Evolutionary conservation across 2,888 invertebrate genomes (phyloP).

Genomic region (Gymnosoma rotundatum): DNA sequence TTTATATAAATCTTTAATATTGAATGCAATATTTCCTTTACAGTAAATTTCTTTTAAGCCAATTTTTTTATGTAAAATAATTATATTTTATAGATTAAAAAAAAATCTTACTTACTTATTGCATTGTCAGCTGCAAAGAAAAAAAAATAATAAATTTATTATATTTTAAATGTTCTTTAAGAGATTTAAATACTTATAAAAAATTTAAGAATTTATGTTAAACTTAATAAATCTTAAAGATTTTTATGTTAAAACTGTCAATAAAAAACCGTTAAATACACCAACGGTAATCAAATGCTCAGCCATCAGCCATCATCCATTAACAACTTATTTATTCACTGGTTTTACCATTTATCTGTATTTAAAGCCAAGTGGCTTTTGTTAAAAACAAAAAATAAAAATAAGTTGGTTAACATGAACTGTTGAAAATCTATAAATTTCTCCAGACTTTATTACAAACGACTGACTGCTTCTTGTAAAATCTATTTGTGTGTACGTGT

Average conservation of each 20-base stretch:
- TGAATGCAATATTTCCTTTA: conserved; percentile 76
- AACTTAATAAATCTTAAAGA: conserved; percentile 53
- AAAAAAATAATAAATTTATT: conserved; percentile 53
- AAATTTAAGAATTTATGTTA: conserved; percentile 13
- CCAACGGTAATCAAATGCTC: conserved; percentile 7
- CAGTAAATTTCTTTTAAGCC: conserved; percentile 68
- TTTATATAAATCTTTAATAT: conserved; percentile 36
- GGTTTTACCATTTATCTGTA: conserved; percentile 46
- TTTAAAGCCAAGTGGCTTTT: conserved; percentile 45
- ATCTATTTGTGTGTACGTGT: conserved; percentile 37
- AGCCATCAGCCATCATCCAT: conserved; percentile 24
- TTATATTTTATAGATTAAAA: conserved; percentile 9
- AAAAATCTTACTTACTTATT: conserved; percentile 79
- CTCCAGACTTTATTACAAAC: conserved; percentile 63
- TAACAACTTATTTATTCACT: conserved; percentile 48
- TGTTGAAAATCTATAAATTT: conserved; percentile 65
- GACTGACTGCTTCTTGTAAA: conserved; percentile 40
- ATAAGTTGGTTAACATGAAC: conserved; percentile 46
- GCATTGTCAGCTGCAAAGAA: conserved; percentile 80
- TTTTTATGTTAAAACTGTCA: conserved; percentile 30
- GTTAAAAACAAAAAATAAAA: conserved; percentile 1
- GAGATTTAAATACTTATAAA: conserved; percentile 13
- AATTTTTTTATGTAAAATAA: conserved; percentile 71
- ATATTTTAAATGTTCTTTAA: background rate
- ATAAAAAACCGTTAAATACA: conserved; percentile 42